Conservation (phyloP, 2,797 vertebrate genomes). For the Falco cherrug region DNA sequence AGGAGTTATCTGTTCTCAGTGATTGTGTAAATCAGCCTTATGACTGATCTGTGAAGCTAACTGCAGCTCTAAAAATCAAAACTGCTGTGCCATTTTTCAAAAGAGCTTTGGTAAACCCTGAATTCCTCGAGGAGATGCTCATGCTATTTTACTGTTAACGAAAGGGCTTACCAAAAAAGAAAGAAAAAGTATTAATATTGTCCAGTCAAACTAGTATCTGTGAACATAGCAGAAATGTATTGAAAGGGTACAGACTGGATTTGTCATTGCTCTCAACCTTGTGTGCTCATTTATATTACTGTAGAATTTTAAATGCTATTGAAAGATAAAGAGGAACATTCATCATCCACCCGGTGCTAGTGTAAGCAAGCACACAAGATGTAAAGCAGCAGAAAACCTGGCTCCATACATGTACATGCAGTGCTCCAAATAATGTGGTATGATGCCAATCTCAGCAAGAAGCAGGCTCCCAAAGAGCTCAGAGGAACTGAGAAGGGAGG, state of each 20-base stretch:
- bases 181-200: not conserved
- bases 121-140: not conserved
- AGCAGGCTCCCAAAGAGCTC: not conserved
- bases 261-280: not conserved
- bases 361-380: not conserved
- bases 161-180: not conserved
- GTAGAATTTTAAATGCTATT: not conserved
- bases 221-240: not conserved
- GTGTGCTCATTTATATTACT: not conserved
- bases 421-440: not conserved
- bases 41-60: conserved; percentile 37
- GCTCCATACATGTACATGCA: not conserved
- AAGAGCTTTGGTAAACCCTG: conserved; percentile 12
- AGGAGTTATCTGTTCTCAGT: not conserved
- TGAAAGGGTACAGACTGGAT: not conserved
- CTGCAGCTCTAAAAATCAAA: conserved; percentile 31
- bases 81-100: conserved; percentile 8
- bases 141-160: conserved; percentile 5
- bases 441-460: not conserved
- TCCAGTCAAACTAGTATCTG: not conserved
- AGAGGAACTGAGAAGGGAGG: not conserved
- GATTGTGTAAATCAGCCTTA: conserved; percentile 11
- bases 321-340: not conserved
- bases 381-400: not conserved
- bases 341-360: not conserved